These are phyloP conservation scores for Troides helena DNA, from an alignment of 2,888 invertebrate genomes.

Conservation along the genomic window DNA sequence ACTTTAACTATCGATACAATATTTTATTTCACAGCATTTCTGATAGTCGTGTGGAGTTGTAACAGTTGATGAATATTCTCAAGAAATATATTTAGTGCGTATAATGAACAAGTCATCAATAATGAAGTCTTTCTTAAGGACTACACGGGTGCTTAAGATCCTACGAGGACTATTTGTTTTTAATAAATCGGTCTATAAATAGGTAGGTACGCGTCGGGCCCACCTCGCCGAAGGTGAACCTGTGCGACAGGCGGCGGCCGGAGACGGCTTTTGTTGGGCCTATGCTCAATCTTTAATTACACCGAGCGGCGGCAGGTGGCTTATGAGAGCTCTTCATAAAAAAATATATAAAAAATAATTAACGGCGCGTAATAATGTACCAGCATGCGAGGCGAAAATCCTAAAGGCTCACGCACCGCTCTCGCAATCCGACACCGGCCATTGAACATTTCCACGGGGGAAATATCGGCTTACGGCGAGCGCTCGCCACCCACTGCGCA, in stretches of 20 bases:
- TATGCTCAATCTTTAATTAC: slow-evolving; percentile 69
- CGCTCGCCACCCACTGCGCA: slow-evolving; percentile 69
- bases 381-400: slow-evolving; percentile 77
- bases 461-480: slow-evolving; percentile 73
- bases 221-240: slow-evolving; percentile 60
- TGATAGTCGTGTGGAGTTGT: not conserved
- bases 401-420: slow-evolving; percentile 67
- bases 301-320: slow-evolving; percentile 70
- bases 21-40: not conserved
- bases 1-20: not conserved
- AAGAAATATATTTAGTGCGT: not conserved
- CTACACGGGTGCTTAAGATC: not conserved
- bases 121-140: slow-evolving; percentile 8
- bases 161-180: slow-evolving; percentile 36
- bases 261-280: slow-evolving; percentile 51
- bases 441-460: slow-evolving; percentile 76
- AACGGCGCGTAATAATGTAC: slow-evolving; percentile 78
- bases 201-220: slow-evolving; percentile 31
- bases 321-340: slow-evolving; percentile 60
- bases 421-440: slow-evolving; percentile 70
- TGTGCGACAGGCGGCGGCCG: slow-evolving; percentile 36
- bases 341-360: slow-evolving; percentile 69
- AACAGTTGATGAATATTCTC: not conserved
- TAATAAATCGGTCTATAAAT: slow-evolving; percentile 38
- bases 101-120: not conserved